Percentiles rank a stretch among this genome's conserved stretches.
Conservation (phyloP, 2,113 vertebrate genomes). For the Brachyhypopomus gauderio region DNA sequence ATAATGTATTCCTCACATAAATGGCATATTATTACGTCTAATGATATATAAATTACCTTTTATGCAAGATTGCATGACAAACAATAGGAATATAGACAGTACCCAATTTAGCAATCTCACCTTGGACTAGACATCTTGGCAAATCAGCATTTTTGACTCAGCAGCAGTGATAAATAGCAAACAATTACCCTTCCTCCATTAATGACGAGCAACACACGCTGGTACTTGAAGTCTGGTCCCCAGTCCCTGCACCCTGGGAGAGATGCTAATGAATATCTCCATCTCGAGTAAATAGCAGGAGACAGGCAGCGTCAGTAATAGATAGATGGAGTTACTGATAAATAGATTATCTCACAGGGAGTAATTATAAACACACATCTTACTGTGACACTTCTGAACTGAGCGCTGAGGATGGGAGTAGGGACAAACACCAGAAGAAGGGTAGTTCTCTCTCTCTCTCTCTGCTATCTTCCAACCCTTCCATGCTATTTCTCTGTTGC, state of each 20-base stretch:
- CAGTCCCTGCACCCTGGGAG: constrained; percentile 38
- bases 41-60: too few relatives aligned
- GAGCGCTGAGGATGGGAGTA: constrained; percentile 31
- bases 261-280: constrained; percentile 44
- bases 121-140: background rate
- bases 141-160: background rate
- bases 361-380: constrained; percentile 59
- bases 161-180: constrained; percentile 42
- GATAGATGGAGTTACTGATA: constrained; percentile 51
- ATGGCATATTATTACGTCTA: too few relatives aligned
- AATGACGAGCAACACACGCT: constrained; percentile 44
- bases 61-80: too few relatives aligned
- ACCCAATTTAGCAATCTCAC: background rate
- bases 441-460: background rate
- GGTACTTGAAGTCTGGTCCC: constrained; percentile 26
- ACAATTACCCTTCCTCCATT: constrained; percentile 33
- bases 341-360: constrained; percentile 63
- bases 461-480: background rate
- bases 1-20: too few relatives aligned
- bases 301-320: constrained; percentile 32
- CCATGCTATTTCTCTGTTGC: background rate
- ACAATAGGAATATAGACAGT: too few relatives aligned
- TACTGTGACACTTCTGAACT: constrained; percentile 43
- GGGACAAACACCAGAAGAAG: constrained; percentile 6
- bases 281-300: constrained; percentile 42